Percentiles rank a stretch among this genome's conserved stretches.
Evolutionary conservation across 2,797 vertebrate species (phyloP).

Genomic region (Phaenicophaeus curvirostris): DNA sequence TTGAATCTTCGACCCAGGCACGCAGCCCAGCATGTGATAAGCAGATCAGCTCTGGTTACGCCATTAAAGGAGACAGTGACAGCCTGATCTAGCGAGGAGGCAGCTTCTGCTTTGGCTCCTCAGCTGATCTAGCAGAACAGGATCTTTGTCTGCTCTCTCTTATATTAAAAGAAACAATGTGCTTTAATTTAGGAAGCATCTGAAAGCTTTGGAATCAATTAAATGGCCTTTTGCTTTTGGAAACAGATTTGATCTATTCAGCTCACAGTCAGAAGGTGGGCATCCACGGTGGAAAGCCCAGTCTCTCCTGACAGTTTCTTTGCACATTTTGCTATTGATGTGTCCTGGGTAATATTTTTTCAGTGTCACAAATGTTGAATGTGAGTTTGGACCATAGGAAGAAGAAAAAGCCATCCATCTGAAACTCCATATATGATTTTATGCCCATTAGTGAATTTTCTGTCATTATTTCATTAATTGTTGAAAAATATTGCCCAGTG

Average conservation of each 20-base stretch:
- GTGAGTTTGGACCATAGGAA: not conserved
- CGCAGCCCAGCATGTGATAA: not conserved
- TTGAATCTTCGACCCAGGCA: not conserved
- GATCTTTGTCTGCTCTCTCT: not conserved
- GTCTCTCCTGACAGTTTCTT: not conserved
- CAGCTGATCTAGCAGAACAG: not conserved
- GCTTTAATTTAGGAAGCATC: not conserved
- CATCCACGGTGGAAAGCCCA: not conserved
- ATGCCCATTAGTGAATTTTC: not conserved
- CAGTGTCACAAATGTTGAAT: not conserved
- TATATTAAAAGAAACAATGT: not conserved
- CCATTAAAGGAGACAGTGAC: not conserved
- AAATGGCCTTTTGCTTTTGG: not conserved
- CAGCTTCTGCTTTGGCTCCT: not conserved
- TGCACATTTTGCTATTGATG: not conserved
- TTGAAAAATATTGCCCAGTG: not conserved
- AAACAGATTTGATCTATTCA: not conserved
- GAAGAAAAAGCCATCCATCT: not conserved
- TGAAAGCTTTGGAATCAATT: not conserved
- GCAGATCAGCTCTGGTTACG: not conserved
- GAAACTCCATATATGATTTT: not conserved
- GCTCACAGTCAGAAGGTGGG: not conserved
- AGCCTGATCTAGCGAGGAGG: not conserved
- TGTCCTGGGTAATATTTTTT: not conserved
- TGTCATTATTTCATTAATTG: not conserved